Percentiles rank a stretch among this genome's conserved stretches.
These are phyloP conservation scores for Empidonax alnorum DNA, from an alignment of 2,113 vertebrate genomes.

Conservation along the genomic window DNA sequence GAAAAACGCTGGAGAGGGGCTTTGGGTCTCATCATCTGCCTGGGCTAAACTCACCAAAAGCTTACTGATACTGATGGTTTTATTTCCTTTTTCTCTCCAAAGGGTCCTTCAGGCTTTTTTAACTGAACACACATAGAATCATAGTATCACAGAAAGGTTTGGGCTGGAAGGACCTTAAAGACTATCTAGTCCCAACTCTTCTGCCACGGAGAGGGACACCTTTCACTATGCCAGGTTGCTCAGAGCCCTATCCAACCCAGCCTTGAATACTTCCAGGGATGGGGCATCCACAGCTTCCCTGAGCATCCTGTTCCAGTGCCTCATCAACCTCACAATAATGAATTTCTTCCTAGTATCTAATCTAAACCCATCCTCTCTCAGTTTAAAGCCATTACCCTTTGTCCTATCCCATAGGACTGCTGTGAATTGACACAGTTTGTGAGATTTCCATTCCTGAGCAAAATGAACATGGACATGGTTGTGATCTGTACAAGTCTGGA, in stretches of 20 bases:
- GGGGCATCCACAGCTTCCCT: background rate
- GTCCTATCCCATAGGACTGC: background rate
- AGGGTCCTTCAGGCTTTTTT: background rate
- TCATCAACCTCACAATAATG: background rate
- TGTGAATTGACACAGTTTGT: background rate
- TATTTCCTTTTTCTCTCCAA: background rate
- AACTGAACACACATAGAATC: background rate
- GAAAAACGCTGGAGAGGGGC: background rate
- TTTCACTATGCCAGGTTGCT: background rate
- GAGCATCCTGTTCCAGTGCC: background rate
- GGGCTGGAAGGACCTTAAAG: background rate
- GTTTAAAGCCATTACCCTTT: background rate
- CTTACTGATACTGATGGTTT: background rate
- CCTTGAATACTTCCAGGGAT: background rate
- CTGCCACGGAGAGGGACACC: background rate
- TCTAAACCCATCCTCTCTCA: fast-evolving
- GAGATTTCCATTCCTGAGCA: background rate
- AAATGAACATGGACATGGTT: background rate
- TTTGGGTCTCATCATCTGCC: background rate
- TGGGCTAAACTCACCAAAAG: background rate
- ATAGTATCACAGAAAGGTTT: background rate
- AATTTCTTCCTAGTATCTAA: background rate
- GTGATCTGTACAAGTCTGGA: background rate
- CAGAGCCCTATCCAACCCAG: background rate
- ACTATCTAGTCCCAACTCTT: background rate